Evolutionary conservation across 1,140 invertebrate species (phyloP).

Genomic region (Cydia splendana): DNA sequence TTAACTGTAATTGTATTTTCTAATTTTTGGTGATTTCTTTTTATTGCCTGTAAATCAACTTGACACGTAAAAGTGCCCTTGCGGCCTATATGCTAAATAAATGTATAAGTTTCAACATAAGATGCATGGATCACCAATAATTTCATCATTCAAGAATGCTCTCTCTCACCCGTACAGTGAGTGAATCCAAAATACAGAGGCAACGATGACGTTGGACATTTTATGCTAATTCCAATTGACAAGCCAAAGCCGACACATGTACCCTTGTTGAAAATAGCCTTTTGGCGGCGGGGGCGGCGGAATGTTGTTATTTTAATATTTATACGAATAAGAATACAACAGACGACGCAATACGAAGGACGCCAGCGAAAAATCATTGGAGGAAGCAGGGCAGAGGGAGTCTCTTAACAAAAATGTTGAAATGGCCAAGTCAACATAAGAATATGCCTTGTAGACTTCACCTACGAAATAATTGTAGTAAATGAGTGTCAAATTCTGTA

Average conservation of each 20-base stretch:
- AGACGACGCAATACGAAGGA: background rate
- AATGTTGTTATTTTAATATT: constrained; percentile 12
- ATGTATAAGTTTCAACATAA: too few relatives aligned
- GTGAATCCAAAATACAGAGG: constrained; percentile 23
- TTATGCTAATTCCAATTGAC: constrained; percentile 21
- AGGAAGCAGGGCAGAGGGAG: background rate
- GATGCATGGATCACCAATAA: too few relatives aligned
- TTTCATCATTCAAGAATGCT: background rate
- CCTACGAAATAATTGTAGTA: too few relatives aligned
- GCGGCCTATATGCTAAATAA: too few relatives aligned
- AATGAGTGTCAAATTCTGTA: too few relatives aligned
- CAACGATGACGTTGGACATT: constrained; percentile 7
- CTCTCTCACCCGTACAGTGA: background rate
- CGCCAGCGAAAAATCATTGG: background rate
- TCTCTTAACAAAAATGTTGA: background rate
- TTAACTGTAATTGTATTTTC: too few relatives aligned
- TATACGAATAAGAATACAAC: background rate
- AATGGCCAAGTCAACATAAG: too few relatives aligned
- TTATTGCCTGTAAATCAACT: too few relatives aligned
- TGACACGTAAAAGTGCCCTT: too few relatives aligned
- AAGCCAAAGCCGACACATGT: constrained; percentile 1
- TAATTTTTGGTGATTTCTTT: too few relatives aligned
- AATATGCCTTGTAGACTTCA: too few relatives aligned
- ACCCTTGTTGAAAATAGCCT: constrained; percentile 4
- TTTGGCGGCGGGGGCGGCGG: background rate